Evolutionary conservation across 2,888 invertebrate genomes (phyloP).

Genomic region (Hymenopus coronatus): DNA sequence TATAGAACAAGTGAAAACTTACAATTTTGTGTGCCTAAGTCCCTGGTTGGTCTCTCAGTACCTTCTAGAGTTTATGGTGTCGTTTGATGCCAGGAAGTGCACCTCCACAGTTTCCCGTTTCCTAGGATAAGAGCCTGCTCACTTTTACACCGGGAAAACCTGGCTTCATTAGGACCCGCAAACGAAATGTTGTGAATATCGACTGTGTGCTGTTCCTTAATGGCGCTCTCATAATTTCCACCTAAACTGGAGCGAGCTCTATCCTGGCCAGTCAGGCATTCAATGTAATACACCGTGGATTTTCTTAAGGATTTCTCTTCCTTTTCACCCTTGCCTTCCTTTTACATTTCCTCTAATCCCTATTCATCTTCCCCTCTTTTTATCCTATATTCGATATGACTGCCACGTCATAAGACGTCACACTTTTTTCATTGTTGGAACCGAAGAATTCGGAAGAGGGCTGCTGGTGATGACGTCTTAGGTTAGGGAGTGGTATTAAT

Average conservation of each 20-base stretch:
- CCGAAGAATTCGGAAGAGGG: background rate
- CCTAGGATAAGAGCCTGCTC: too few relatives aligned
- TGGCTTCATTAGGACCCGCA: background rate
- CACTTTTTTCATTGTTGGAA: background rate
- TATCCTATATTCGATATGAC: background rate
- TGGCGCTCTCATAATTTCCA: background rate
- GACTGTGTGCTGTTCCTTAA: background rate
- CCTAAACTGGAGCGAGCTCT: background rate
- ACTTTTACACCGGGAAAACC: background rate
- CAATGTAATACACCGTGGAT: background rate
- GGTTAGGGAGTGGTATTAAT: background rate
- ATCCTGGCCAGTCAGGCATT: background rate
- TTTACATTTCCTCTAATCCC: background rate
- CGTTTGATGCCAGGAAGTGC: too few relatives aligned
- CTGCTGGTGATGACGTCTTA: background rate
- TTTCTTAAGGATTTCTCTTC: background rate
- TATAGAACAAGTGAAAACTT: too few relatives aligned
- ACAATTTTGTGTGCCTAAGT: too few relatives aligned
- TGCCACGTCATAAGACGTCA: background rate
- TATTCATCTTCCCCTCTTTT: background rate
- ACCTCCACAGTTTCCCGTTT: too few relatives aligned
- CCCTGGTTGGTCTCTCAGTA: too few relatives aligned
- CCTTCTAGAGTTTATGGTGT: too few relatives aligned
- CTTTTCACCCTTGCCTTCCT: background rate
- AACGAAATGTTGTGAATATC: background rate